These are phyloP conservation scores for Montipora capricornis DNA, from an alignment of 64 coral and sea anemone species.

Conservation along the genomic window DNA sequence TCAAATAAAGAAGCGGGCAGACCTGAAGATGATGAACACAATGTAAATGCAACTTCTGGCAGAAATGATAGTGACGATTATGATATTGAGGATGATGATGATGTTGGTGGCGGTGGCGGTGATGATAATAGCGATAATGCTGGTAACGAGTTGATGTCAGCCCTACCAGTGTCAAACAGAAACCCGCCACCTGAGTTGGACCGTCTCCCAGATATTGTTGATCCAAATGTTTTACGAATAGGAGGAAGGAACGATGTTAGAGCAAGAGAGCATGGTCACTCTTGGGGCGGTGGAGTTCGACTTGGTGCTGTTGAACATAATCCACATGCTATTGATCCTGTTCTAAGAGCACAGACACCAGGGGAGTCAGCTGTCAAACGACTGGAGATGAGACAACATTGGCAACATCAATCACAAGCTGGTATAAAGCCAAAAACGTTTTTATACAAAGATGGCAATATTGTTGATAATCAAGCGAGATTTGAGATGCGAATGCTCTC, in stretches of 20 bases:
- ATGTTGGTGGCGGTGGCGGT: not conserved
- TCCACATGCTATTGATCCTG: constrained; percentile 78
- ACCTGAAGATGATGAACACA: not conserved
- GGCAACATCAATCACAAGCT: constrained; percentile 24
- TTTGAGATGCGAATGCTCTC: too few species aligned
- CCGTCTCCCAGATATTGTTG: constrained; percentile 7
- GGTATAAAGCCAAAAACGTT: not conserved
- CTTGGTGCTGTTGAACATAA: constrained; percentile 75
- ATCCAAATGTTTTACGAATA: constrained; percentile 42
- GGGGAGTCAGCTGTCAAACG: constrained; percentile 76
- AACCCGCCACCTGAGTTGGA: constrained; percentile 45
- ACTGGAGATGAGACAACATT: constrained; percentile 76
- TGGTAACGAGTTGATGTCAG: constrained; percentile 26
- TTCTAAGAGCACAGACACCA: constrained; percentile 61
- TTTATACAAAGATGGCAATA: too few species aligned
- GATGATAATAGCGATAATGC: not conserved
- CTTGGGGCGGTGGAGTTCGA: constrained; percentile 74
- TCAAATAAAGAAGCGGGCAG: not conserved
- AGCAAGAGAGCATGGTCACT: constrained; percentile 7
- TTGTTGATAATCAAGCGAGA: too few species aligned
- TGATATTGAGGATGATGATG: not conserved
- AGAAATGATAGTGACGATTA: not conserved
- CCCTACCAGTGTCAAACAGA: not conserved
- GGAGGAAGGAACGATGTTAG: not conserved
- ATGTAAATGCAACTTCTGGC: not conserved